Conservation (phyloP, 2,888 invertebrate species). For the Eledona agricola region DNA sequence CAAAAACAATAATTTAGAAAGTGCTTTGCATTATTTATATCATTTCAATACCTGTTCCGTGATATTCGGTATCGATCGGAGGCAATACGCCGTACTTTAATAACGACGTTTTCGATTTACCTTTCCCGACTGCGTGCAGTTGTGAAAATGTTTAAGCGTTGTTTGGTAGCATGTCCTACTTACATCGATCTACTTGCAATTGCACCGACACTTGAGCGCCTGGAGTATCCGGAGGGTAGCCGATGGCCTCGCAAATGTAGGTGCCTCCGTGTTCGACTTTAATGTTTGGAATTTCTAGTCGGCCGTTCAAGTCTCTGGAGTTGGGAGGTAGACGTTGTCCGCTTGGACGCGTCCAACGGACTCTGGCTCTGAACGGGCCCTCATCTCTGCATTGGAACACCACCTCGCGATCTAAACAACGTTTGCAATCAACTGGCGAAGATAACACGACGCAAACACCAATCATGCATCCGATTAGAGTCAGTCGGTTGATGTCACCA, state of each 20-base stretch:
- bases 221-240: constrained; percentile 69
- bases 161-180: constrained; percentile 64
- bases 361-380: constrained; percentile 78
- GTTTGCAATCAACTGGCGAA: too few species aligned
- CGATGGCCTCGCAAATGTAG: constrained; percentile 85
- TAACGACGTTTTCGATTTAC: constrained; percentile 54
- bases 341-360: constrained; percentile 78
- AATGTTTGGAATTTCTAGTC: constrained; percentile 86
- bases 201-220: constrained; percentile 75
- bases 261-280: constrained; percentile 78
- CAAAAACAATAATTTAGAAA: too few species aligned
- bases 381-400: constrained; percentile 94
- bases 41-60: constrained; percentile 69
- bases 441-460: too few species aligned
- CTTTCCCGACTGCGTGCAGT: constrained; percentile 48
- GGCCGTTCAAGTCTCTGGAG: constrained; percentile 78
- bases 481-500: too few species aligned
- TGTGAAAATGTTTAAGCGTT: constrained; percentile 3
- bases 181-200: constrained; percentile 80
- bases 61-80: constrained; percentile 68
- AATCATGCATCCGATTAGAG: constrained; percentile 1
- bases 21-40: too few species aligned
- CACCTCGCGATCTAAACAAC: constrained; percentile 85
- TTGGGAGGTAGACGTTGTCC: constrained; percentile 78
- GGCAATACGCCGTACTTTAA: constrained; percentile 68